Conservation (phyloP, 2,797 vertebrate species). For the Melanotaenia pygmaea region DNA sequence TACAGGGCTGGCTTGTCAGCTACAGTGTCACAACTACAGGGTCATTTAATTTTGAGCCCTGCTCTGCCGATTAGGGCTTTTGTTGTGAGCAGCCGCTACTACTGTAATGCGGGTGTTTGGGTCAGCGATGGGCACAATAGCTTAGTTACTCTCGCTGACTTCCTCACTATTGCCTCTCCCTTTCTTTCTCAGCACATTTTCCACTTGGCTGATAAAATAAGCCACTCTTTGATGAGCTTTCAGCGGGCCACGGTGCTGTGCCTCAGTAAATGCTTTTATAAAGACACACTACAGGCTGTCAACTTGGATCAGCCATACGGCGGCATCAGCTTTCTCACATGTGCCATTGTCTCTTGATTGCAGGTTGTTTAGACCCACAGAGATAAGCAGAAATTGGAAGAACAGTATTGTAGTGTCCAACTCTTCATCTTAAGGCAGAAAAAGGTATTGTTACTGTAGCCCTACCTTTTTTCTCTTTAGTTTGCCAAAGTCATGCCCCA, state of each 20-base stretch:
- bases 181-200: conserved; percentile 82
- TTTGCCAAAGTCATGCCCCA: conserved; percentile 30
- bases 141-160: conserved; percentile 77
- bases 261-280: conserved; percentile 76
- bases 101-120: conserved; percentile 76
- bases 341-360: conserved; percentile 42
- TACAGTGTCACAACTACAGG: conserved; percentile 63
- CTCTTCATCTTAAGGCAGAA: conserved; percentile 23
- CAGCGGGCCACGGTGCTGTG: conserved; percentile 57
- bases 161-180: conserved; percentile 68
- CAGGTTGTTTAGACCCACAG: conserved; percentile 22
- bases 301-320: conserved; percentile 74
- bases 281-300: conserved; percentile 74
- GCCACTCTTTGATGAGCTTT: conserved; percentile 81
- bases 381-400: conserved; percentile 19
- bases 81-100: conserved; percentile 62
- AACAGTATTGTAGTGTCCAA: conserved; percentile 26
- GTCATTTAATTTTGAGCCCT: conserved; percentile 70
- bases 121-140: conserved; percentile 75
- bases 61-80: conserved; percentile 72
- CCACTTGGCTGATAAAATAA: conserved; percentile 81
- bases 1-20: conserved; percentile 58
- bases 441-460: conserved; percentile 5
- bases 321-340: conserved; percentile 39
- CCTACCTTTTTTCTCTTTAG: conserved; percentile 16